Evolutionary conservation across 1,140 invertebrate species (phyloP).

Genomic region (Nephila pilipes): DNA sequence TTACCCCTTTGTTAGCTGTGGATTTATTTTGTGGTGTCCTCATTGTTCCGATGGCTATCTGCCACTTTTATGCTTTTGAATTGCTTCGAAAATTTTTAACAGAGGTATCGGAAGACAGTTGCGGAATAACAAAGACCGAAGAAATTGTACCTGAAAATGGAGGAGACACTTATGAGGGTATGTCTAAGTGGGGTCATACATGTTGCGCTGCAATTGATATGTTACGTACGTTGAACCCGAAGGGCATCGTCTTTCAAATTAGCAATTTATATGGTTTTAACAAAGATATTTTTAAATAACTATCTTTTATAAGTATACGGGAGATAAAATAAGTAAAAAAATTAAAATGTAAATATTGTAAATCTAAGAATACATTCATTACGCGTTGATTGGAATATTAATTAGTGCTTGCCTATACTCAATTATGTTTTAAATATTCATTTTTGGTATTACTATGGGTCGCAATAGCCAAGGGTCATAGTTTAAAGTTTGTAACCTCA

Average conservation of each 20-base stretch:
- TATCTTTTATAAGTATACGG: too few species aligned
- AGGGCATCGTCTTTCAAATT: background rate
- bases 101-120: conserved; percentile 9
- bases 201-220: background rate
- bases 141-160: background rate
- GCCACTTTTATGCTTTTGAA: conserved; percentile 33
- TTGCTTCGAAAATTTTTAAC: background rate
- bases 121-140: background rate
- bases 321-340: too few species aligned
- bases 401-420: too few species aligned
- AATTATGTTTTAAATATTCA: too few species aligned
- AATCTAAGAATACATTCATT: too few species aligned
- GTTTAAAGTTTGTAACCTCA: too few species aligned
- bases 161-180: background rate
- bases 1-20: conserved; percentile 63
- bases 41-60: conserved; percentile 2
- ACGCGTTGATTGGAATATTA: too few species aligned
- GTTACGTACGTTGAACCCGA: background rate
- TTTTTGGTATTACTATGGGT: too few species aligned
- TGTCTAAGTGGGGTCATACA: background rate
- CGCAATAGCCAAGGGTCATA: too few species aligned
- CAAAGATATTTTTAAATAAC: too few species aligned
- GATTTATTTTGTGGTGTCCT: conserved; percentile 48
- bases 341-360: too few species aligned
- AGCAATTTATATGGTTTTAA: too few species aligned